Conservation (phyloP, 1,140 invertebrate genomes). For the Coboldia fuscipes region DNA sequence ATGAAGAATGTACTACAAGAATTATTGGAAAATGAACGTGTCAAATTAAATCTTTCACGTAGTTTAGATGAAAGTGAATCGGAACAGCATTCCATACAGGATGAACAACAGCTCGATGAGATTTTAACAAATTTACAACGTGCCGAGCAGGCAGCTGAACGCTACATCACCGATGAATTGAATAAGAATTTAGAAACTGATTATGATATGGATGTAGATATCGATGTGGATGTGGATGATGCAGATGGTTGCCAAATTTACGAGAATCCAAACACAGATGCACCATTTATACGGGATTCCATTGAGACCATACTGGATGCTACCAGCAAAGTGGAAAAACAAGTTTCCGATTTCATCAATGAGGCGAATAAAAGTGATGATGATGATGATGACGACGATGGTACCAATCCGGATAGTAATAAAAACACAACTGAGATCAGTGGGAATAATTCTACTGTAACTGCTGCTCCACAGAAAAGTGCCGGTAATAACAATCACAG, state of each 20-base stretch:
- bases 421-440: background rate
- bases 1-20: constrained; percentile 23
- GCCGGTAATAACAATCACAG: too few species aligned
- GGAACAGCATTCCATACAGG: constrained; percentile 8
- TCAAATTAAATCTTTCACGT: constrained; percentile 22
- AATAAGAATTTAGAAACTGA: too few species aligned
- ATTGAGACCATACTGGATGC: too few species aligned
- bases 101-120: too few species aligned
- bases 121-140: too few species aligned
- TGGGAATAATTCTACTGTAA: background rate
- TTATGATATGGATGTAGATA: constrained; percentile 8
- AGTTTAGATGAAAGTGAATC: constrained; percentile 15
- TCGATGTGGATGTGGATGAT: constrained; percentile 10
- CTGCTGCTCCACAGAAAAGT: background rate
- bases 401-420: background rate
- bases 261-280: constrained; percentile 16
- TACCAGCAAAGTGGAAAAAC: too few species aligned
- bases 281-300: constrained; percentile 4
- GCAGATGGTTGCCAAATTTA: constrained; percentile 17
- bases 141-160: too few species aligned
- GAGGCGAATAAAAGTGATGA: background rate
- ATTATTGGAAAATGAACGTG: constrained; percentile 19
- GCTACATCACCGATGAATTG: too few species aligned
- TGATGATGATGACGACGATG: constrained; percentile 1
- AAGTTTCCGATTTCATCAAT: too few species aligned